Base-by-base conservation (phyloP, 2,888 invertebrate species). In the Standfussiana lucernea region DNA sequence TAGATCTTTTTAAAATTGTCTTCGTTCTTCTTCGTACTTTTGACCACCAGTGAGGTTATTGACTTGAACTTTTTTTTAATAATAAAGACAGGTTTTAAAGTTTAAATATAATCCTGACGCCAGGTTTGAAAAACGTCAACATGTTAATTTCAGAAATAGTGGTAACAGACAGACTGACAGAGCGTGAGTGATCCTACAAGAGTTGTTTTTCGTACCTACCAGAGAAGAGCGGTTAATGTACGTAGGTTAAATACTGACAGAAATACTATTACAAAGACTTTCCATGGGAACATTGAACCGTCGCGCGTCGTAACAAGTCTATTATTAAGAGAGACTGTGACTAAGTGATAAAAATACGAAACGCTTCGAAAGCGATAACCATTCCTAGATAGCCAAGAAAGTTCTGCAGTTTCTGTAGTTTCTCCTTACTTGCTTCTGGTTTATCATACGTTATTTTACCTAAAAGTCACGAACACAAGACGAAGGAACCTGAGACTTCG, bases 81-180 rank as follows among this genome's bases (percentile, higher is more conserved):
- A 62, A 73, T 78, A 62, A 69, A 72, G 50, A 65, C n/a, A 59
- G 76, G 75, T 70, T 69, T 80, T 62, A 35, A 18, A 61, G 37
- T 83, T 83, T 24, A 70, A 76, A 84, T 56, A 59, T 53, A 35
- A 53, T 75, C 68, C 70, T 76, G 72, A 80, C 59, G 72, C 65
- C 69, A 68, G 32, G 47, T 37, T 65, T 18, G 15, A 71, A 47
- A 61, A 65, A 73, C 80, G 77, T 80, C 80, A 80, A 80, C 80
- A 11, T 76, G 72, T 53, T 70, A 65, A 62, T 61, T 72, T 80
- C 15, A 70, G 47, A 72, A 40, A 84, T 62, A 62, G 72, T 50
- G 72, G 45, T 80, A 84, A 84, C 79, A 65, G 84, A 76, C n/a
- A 21, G 35, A 59, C 66, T 24, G 80, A 69, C 70, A 68, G 24